Conservation (phyloP, 2,797 vertebrate species). For the Cryptoblepharus egeriae region DNA sequence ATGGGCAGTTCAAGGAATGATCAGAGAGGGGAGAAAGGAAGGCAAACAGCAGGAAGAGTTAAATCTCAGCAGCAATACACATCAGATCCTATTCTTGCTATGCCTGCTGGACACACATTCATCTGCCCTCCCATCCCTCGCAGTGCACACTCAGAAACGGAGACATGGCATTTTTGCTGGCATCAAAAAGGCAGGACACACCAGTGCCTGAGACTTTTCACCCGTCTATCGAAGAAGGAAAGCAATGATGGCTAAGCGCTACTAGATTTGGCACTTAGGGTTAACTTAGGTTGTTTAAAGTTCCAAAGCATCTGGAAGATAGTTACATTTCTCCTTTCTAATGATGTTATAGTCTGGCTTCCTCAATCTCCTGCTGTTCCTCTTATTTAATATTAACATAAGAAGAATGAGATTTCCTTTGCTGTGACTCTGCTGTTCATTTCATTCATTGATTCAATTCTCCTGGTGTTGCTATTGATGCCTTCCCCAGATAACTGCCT, state of each 20-base stretch:
- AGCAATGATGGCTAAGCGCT: slow-evolving; percentile 5
- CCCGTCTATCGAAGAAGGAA: slow-evolving; percentile 12
- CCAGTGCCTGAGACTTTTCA: not conserved
- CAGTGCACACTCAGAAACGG: no score
- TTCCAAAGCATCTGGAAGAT: slow-evolving; percentile 43
- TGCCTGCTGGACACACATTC: no score
- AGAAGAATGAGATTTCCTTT: slow-evolving; percentile 48
- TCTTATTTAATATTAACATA: slow-evolving; percentile 45
- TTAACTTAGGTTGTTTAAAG: slow-evolving; percentile 42
- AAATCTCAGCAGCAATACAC: no score
- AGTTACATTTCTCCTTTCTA: slow-evolving; percentile 34
- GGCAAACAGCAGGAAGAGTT: no score
- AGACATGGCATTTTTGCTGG: not conserved
- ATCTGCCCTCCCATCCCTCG: no score
- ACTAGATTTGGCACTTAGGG: not conserved
- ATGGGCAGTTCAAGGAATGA: no score
- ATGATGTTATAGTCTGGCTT: slow-evolving; percentile 45
- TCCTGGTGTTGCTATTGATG: slow-evolving; percentile 7
- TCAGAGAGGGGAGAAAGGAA: no score
- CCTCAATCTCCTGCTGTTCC: slow-evolving; percentile 34
- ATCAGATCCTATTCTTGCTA: no score
- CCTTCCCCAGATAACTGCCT: slow-evolving; percentile 31
- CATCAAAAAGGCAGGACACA: slow-evolving; percentile 4
- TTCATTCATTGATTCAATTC: slow-evolving; percentile 22
- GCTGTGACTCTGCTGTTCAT: slow-evolving; percentile 34